These are phyloP conservation scores for Scaeva pyrastri DNA, from an alignment of 2,888 invertebrate genomes.

Conservation along the genomic window DNA sequence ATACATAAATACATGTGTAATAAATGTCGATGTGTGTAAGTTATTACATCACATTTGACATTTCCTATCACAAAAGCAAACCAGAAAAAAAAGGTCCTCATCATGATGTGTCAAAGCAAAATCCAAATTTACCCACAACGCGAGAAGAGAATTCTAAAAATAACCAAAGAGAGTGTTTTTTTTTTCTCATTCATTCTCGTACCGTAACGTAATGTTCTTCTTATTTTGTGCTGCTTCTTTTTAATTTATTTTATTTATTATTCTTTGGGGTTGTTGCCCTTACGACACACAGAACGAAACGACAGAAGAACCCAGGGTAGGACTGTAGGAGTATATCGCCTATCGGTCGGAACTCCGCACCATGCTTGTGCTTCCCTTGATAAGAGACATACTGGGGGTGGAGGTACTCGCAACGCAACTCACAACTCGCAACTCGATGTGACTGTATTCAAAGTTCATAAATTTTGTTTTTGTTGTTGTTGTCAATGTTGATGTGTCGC, in stretches of 20 bases:
- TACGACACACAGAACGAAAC: conserved; percentile 41
- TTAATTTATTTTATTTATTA: conserved; percentile 46
- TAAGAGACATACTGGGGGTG: conserved; percentile 50
- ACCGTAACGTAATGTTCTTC: conserved; percentile 19
- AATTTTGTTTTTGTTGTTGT: not conserved
- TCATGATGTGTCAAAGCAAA: conserved; percentile 52
- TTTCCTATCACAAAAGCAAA: conserved; percentile 58
- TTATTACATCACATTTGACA: conserved; percentile 71
- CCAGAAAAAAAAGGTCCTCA: conserved; percentile 49
- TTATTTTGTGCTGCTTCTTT: not conserved
- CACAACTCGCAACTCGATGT: not conserved
- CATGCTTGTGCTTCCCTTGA: conserved; percentile 56
- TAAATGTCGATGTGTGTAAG: not conserved
- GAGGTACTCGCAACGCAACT: too few relatives aligned
- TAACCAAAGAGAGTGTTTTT: conserved; percentile 41
- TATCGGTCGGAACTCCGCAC: not conserved
- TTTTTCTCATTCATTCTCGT: too few relatives aligned
- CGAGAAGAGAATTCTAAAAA: conserved; percentile 63
- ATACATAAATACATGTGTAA: too few relatives aligned
- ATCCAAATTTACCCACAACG: conserved; percentile 29
- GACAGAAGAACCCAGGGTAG: conserved; percentile 26
- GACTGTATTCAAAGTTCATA: conserved; percentile 12
- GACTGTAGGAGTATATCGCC: conserved; percentile 41
- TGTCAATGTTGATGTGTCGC: not conserved
- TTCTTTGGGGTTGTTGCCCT: conserved; percentile 70